These are phyloP conservation scores for Neotoma lepida DNA, from an alignment of 2,113 vertebrate genomes.

Conservation along the genomic window DNA sequence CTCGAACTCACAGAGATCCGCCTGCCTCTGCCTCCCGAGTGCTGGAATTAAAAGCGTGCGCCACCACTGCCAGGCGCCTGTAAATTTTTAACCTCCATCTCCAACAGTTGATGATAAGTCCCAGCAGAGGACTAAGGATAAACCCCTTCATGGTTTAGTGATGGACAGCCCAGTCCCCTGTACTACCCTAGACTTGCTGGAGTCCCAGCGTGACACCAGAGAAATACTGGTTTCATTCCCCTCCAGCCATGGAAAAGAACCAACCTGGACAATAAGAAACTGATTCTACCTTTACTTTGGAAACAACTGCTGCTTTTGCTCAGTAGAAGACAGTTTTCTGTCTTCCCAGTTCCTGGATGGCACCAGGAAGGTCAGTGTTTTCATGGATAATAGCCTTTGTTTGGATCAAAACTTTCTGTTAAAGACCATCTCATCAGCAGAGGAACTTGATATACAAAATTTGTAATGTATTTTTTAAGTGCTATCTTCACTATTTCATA, in stretches of 20 bases:
- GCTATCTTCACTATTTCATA: neutral
- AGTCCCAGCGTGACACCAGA: neutral
- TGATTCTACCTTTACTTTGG: neutral
- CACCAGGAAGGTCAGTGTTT: neutral
- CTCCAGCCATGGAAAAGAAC: neutral
- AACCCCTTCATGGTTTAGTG: neutral
- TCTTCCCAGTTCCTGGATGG: neutral
- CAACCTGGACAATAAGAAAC: neutral
- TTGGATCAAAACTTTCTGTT: neutral
- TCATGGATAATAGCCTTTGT: neutral
- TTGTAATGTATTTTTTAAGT: neutral
- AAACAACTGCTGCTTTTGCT: neutral
- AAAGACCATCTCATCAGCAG: neutral
- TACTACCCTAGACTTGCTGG: neutral
- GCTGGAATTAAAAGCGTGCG: too few relatives aligned
- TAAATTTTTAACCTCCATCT: neutral
- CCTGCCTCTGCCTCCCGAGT: too few relatives aligned
- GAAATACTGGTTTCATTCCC: neutral
- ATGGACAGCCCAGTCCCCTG: neutral
- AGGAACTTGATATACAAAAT: neutral
- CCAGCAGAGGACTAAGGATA: neutral
- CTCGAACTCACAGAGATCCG: too few relatives aligned
- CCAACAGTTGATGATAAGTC: neutral
- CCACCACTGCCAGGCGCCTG: too few relatives aligned
- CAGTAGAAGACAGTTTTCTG: neutral